Percentiles rank a stretch among this genome's conserved stretches.
phyloP scores from a whole-genome alignment of 2,797 vertebrate genomes.

The Notoglanidium macrostoma region DNA sequence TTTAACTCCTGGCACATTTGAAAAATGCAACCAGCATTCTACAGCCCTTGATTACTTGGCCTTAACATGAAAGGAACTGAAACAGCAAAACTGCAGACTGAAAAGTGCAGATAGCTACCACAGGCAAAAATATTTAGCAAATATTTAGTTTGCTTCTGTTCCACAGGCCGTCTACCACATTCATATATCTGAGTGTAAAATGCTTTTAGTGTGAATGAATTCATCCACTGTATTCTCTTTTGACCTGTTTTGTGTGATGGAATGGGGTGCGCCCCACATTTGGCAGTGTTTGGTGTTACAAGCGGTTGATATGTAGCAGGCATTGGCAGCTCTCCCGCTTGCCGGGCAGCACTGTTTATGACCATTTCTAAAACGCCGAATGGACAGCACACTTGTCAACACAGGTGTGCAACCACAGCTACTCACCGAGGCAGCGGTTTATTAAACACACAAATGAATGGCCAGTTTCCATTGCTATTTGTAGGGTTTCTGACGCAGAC shows the following conservation, averaged over 20 bases:
- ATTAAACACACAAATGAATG: slow-evolving; percentile 46
- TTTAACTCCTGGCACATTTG: background rate
- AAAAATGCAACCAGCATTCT: background rate
- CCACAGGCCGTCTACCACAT: background rate
- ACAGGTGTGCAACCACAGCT: slow-evolving; percentile 66
- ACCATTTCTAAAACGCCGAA: slow-evolving; percentile 54
- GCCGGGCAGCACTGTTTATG: slow-evolving; percentile 55
- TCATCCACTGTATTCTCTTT: slow-evolving; percentile 30
- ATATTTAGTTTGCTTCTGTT: slow-evolving; percentile 1
- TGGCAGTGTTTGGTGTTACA: slow-evolving; percentile 27
- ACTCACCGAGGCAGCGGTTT: slow-evolving; percentile 40
- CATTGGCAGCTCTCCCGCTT: slow-evolving; percentile 47
- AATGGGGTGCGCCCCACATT: slow-evolving; percentile 15
- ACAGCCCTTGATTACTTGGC: background rate
- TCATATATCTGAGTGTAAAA: background rate
- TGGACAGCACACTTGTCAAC: slow-evolving; percentile 55
- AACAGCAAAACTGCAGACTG: background rate
- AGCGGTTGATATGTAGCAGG: slow-evolving; percentile 46
- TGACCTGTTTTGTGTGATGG: slow-evolving; percentile 7
- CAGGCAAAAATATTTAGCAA: background rate
- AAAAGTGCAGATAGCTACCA: background rate
- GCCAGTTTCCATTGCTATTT: slow-evolving; percentile 28
- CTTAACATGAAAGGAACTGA: background rate
- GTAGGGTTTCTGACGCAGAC: slow-evolving; percentile 7
- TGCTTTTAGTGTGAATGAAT: slow-evolving; percentile 31